Base-by-base conservation (phyloP, 2,113 vertebrate species). In the Gasterosteus nipponicus region DNA sequence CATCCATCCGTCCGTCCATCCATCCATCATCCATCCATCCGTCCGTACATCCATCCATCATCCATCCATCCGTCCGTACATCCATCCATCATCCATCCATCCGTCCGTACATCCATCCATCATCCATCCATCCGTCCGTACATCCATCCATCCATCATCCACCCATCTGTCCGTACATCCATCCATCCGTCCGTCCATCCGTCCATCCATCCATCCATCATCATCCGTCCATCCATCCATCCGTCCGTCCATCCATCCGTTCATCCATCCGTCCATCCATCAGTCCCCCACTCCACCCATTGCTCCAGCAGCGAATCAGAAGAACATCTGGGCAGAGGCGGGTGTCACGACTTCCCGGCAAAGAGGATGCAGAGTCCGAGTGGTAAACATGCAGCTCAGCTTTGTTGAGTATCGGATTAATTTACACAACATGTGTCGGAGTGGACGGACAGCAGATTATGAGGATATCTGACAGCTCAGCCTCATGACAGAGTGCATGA, bases 381-480 rank as follows among this genome's bases (percentile, higher is more conserved):
- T 0, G 31, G 67, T 56, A 39, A 41, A 54, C 29, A 18, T 9
- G 82, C 9, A 51, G 76, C 78, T 85, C 63, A 64, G 56, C 22
- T 14, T 56, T 38, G 56, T 7, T 53, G 61, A 12, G 66, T 62
- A 75, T 81, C 89, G 83, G 90, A 89, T 89, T 88, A 85, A 87
- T 83, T 86, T 61, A 77, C 77, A 63, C 72, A 63, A 81, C 75
- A 84, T 66, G 88, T 82, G 89, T 86, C 68, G 35, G 56, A 63
- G 72, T 22, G 77, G 72, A 73, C 16, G 53, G 65, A 75, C n/a
- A 3, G 69, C 70, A 73, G 87, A 90, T 89, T 90, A 91, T 46
- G 61, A 70, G 63, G 73, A 89, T 81, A 58, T 46, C 5, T 8
- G 14, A 81, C 77, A 75, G 89, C 70, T 87, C 71, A 75, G 66